phyloP scores from a whole-genome alignment of 2,888 invertebrate species.

The Stenolophus ochropezus region DNA sequence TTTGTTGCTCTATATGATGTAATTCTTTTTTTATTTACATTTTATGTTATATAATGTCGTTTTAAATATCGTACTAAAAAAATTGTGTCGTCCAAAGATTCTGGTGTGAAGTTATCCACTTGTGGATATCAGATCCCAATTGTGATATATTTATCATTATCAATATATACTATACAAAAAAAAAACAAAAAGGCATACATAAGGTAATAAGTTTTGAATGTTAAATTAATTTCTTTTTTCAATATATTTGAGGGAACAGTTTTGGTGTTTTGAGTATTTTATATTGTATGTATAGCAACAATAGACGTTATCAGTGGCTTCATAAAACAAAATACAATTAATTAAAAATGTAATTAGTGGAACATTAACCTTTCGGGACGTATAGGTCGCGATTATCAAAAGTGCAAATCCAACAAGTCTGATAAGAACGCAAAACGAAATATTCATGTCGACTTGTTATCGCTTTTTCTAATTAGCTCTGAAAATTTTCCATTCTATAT shows the following conservation, averaged over 20 bases:
- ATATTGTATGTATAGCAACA: not conserved
- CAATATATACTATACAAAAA: too few species aligned
- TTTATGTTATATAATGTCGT: too few species aligned
- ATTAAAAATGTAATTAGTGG: constrained; percentile 46
- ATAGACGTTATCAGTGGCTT: not conserved
- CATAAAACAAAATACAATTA: constrained; percentile 17
- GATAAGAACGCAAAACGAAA: constrained; percentile 44
- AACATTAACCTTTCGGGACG: constrained; percentile 50
- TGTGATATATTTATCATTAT: too few species aligned
- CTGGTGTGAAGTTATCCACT: too few species aligned
- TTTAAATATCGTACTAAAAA: too few species aligned
- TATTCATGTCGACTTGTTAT: constrained; percentile 48
- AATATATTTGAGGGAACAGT: not conserved
- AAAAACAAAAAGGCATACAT: too few species aligned
- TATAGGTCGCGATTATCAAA: constrained; percentile 52
- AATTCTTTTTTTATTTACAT: too few species aligned
- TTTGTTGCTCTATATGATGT: too few species aligned
- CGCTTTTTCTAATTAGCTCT: constrained; percentile 42
- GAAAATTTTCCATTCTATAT: constrained; percentile 38
- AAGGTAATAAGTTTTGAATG: too few species aligned
- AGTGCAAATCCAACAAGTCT: constrained; percentile 49
- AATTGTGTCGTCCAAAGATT: too few species aligned
- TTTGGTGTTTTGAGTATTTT: not conserved
- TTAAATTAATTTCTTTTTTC: not conserved
- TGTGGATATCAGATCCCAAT: too few species aligned